These are phyloP conservation scores for Hiodon tergisus DNA, from an alignment of 2,113 vertebrate species.

Conservation along the genomic window DNA sequence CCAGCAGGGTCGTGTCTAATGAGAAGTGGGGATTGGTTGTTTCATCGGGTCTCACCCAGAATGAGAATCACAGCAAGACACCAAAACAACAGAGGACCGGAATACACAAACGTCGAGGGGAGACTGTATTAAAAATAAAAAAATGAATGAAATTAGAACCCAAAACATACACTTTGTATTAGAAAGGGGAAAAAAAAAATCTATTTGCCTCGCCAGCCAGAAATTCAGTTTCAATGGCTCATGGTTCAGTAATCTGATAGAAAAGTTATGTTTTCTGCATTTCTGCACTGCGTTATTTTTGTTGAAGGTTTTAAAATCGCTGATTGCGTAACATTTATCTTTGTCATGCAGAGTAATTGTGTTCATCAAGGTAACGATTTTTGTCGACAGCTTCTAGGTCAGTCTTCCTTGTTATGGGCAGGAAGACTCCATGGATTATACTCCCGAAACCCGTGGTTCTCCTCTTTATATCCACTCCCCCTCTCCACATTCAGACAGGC, in stretches of 20 bases:
- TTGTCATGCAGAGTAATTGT: constrained; percentile 5
- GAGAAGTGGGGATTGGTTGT: constrained; percentile 45
- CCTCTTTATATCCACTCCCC: constrained; percentile 23
- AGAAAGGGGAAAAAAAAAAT: constrained; percentile 17
- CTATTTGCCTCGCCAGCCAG: constrained; percentile 17
- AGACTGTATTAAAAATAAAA: not conserved
- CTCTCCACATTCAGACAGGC: constrained; percentile 52
- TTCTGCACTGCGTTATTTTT: not conserved
- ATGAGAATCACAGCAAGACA: constrained; percentile 23
- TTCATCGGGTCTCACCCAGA: constrained; percentile 38
- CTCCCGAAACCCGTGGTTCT: too few species aligned
- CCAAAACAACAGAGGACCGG: not conserved
- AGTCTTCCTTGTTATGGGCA: not conserved
- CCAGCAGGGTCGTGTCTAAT: constrained; percentile 55
- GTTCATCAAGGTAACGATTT: not conserved
- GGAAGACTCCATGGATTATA: not conserved
- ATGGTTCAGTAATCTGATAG: not conserved
- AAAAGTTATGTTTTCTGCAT: not conserved
- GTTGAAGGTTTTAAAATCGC: not conserved
- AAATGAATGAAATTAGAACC: constrained; percentile 17
- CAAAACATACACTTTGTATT: constrained; percentile 9
- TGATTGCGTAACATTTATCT: constrained; percentile 18
- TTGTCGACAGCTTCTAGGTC: constrained; percentile 1
- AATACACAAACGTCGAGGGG: not conserved
- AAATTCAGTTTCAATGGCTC: not conserved